Percentiles rank a stretch among this genome's conserved stretches.
Evolutionary conservation across 2,888 invertebrate genomes (phyloP).

Genomic region (Cremastobaeus sp.): DNA sequence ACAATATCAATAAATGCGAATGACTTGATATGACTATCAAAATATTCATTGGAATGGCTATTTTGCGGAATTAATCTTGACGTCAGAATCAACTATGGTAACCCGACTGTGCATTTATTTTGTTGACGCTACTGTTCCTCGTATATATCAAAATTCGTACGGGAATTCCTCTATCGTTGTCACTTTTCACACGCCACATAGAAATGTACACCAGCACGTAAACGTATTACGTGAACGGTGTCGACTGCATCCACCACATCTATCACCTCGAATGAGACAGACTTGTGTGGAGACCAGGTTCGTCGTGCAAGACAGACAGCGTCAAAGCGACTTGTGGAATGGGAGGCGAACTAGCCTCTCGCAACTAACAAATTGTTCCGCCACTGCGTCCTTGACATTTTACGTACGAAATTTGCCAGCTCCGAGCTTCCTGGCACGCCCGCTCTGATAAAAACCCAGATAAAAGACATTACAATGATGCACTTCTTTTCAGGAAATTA

Average conservation of each 20-base stretch:
- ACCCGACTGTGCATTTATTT: conserved; percentile 9
- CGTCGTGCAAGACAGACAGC: conserved; percentile 55
- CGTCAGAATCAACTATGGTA: background rate
- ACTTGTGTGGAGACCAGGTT: conserved; percentile 49
- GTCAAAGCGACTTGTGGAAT: conserved; percentile 43
- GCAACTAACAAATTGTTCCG: conserved; percentile 57
- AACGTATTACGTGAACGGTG: conserved; percentile 56
- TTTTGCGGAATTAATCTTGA: background rate
- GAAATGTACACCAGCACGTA: conserved; percentile 46
- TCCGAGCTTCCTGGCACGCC: too few species aligned
- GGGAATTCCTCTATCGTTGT: conserved; percentile 31
- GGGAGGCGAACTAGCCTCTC: conserved; percentile 53
- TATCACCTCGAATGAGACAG: conserved; percentile 56
- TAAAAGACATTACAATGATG: background rate
- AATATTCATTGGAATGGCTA: too few species aligned
- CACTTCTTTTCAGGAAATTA: background rate
- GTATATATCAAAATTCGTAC: conserved; percentile 27
- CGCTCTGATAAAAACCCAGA: too few species aligned
- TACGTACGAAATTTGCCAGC: conserved; percentile 6
- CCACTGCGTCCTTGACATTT: conserved; percentile 26
- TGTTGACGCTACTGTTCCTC: conserved; percentile 3
- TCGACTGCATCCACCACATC: conserved; percentile 54
- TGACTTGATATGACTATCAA: too few species aligned
- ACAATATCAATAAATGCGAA: too few species aligned
- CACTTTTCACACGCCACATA: conserved; percentile 35